Evolutionary conservation across 2,888 invertebrate genomes (phyloP), one percentile per base, ranked within the genome.

Genomic region (Microplitis manilae): DNA sequence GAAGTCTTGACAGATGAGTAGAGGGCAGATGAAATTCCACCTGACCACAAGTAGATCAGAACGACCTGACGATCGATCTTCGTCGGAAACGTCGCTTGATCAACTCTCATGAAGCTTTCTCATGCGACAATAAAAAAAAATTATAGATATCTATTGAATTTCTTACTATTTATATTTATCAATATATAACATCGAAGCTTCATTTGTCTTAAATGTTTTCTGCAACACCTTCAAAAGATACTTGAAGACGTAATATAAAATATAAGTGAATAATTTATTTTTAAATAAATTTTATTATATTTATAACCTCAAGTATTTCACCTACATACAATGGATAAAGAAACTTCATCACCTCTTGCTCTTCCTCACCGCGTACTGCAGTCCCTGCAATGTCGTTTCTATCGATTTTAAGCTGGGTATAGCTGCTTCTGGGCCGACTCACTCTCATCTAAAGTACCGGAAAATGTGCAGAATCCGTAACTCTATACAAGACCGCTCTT

Each of bases 1-100:
- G 50, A 50, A 50, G 50, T 50, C 50, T 50, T 50, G 50, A 50
- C 50, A 50, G 50, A 50, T 67, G 59, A 74, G 74, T 64, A 30
- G 64, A 64, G 40, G 38, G 39, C n/a, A 65, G 74, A 77, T 79
- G 80, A 78, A 81, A 83, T 83, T 82, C 81, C 83, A 78, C 77
- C 79, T 75, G 80, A 81, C 82, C 83, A 77, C 81, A 79, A 77
- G 76, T 77, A 79, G 79, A 81, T 79, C 75, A 80, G 73, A 79
- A 13, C 65, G 38, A 65, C 65, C 38, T 65, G 17, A 65, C 38
- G 13, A 65, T 65, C 38, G 65, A 65, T 65, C 65, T 65, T 65
- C 62, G 62, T 62, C 20, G 65, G 38, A 65, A 65, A 30, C 65
- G 20, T 62, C 20, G 20, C 30, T 65, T 65, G 65, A 65, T 65